Conservation (phyloP, 2,888 invertebrate genomes). For the Bruchidius siliquastri region DNA sequence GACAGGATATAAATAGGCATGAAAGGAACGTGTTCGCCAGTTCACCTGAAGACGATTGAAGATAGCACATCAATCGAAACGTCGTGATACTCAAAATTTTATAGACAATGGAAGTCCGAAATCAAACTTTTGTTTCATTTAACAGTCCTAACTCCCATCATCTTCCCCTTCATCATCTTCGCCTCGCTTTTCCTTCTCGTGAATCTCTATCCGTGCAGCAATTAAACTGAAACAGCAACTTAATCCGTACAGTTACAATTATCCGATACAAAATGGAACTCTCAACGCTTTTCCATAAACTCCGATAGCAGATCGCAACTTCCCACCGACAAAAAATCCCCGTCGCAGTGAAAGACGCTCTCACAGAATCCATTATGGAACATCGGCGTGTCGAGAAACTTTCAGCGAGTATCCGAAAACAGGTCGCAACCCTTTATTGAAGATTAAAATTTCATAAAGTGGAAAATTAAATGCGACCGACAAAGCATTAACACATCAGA, state of each 20-base stretch:
- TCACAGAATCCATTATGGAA: background rate
- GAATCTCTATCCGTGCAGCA: background rate
- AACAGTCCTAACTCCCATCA: too few relatives aligned
- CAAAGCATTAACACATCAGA: constrained; percentile 16
- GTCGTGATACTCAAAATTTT: too few relatives aligned
- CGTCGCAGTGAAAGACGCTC: background rate
- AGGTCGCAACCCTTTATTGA: background rate
- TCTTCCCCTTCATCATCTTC: too few relatives aligned
- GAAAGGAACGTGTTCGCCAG: too few relatives aligned
- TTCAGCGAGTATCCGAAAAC: background rate
- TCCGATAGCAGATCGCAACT: background rate
- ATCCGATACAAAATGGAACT: background rate
- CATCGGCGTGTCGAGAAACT: background rate
- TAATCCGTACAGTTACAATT: background rate
- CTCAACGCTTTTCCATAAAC: background rate
- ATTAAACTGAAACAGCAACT: background rate
- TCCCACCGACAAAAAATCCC: background rate
- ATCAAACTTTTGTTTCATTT: too few relatives aligned
- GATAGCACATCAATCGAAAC: too few relatives aligned
- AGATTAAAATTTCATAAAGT: constrained; percentile 11
- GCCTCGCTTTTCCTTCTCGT: too few relatives aligned
- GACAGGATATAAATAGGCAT: too few relatives aligned
- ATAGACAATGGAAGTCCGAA: too few relatives aligned
- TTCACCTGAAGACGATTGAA: too few relatives aligned
- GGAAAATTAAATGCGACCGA: constrained; percentile 15